Evolutionary conservation across 2,797 vertebrate species (phyloP).

Genomic region (Silurus aristotelis): DNA sequence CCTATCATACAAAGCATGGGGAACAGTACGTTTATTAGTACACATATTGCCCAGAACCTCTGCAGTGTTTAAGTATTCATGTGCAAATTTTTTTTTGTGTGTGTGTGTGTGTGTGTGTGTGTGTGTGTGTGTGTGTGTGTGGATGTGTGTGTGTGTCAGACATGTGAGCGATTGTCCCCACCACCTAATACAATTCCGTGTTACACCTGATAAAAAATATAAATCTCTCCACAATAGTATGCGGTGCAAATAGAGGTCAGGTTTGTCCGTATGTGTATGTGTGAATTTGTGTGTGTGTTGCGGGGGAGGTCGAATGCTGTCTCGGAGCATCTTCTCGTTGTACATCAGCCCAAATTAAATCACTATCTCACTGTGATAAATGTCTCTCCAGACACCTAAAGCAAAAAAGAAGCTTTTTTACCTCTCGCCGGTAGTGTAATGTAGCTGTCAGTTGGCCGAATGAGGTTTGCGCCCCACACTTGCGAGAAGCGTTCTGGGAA

Average conservation of each 20-base stretch:
- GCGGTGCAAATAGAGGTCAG: slow-evolving; percentile 38
- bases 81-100: neutral
- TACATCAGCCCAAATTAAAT: slow-evolving; percentile 83
- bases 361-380: slow-evolving; percentile 72
- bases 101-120: no score
- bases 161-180: slow-evolving; percentile 47
- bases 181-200: slow-evolving; percentile 50
- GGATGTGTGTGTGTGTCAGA: neutral
- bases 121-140: neutral
- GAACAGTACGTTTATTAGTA: neutral
- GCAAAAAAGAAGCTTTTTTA: slow-evolving; percentile 60
- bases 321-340: slow-evolving; percentile 47
- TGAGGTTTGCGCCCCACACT: slow-evolving; percentile 3
- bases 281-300: slow-evolving; percentile 32
- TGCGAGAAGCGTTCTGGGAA: neutral
- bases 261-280: slow-evolving; percentile 17
- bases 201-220: slow-evolving; percentile 72
- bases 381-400: slow-evolving; percentile 39
- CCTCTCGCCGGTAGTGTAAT: slow-evolving; percentile 79
- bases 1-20: no score
- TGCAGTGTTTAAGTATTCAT: neutral
- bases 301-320: slow-evolving; percentile 32
- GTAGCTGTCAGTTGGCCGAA: slow-evolving; percentile 73
- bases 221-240: slow-evolving; percentile 66
- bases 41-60: neutral